phyloP scores from a whole-genome alignment of 2,113 vertebrate genomes.

The Anolis sagrei region DNA sequence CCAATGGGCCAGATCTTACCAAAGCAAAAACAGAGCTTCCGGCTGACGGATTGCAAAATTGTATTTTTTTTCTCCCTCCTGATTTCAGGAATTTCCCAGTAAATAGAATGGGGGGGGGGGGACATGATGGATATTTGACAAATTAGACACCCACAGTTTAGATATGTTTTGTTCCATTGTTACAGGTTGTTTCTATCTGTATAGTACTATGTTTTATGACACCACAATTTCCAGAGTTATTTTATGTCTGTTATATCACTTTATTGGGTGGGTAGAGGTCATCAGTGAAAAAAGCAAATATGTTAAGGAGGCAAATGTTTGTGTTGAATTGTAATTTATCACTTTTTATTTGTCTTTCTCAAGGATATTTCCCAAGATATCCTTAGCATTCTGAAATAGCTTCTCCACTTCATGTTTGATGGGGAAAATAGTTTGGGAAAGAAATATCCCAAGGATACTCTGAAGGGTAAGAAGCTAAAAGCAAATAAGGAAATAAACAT shows the following conservation, averaged over 20 bases:
- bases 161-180: no score
- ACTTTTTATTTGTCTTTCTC: neutral
- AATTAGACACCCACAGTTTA: no score
- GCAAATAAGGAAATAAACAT: neutral
- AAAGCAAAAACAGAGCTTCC: no score
- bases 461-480: neutral
- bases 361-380: neutral
- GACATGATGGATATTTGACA: no score
- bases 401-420: neutral
- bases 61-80: no score
- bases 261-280: neutral
- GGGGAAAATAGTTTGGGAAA: neutral
- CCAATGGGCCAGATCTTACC: no score
- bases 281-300: neutral
- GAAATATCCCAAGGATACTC: slow-evolving; percentile 8
- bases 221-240: neutral
- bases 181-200: no score
- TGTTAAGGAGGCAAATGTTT: neutral
- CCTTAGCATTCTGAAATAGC: neutral
- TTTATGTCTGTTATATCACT: neutral
- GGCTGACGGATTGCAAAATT: no score
- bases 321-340: neutral
- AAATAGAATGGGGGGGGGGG: no score
- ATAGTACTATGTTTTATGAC: neutral
- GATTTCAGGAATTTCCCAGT: no score